Base-by-base conservation (phyloP, 1,140 invertebrate genomes). In the Magallana ariakensis region DNA sequence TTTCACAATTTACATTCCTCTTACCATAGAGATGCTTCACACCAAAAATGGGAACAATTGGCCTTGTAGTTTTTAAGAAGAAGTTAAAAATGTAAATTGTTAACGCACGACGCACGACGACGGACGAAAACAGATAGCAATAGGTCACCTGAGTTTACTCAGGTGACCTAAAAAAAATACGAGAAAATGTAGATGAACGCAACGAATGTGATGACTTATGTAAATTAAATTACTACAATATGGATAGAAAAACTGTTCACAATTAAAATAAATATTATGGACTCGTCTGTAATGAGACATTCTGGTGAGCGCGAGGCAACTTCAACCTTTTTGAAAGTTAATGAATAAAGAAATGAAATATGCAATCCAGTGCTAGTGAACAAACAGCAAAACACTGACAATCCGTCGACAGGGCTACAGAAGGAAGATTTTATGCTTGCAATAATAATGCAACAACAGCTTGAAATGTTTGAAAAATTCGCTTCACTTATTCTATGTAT, bases 361-460 rank as follows among this genome's bases (percentile, higher is more conserved):
- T 80, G 22, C 11, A 62, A 85, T 53, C 84, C 60, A 53, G 58
- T 85, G 15, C 46, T 85, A 19, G 8, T 85, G 11, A 70, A 62
- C 66, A 66, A 85, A 13, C 84, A 70, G 60, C 60, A 85, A 70
- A 46, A 53, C 13, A n/a, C 53, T n/a, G 13, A 85, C 3, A 13
- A 70, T 53, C 10, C 19, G 0, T 80, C 60, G 4, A 70, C 19
- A 62, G 46, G 46, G 33, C 53, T 85, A 46, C n/a, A 53, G 26
- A 85, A 85, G 62, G 62, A 85, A 16, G 58, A 85, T 53, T 85
- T 85, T 70, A 33, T 85, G 58, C 60, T 85, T 54, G 60, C 53
- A 16, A 8, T 85, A n/a, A 85, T 70, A 58, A 85, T 26, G 10
- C 66, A 54, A 53, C 60, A 70, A 26, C 58, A 85, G 58, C 58